Evolutionary conservation across 2,888 invertebrate genomes (phyloP).

Genomic region (Cosmopolites sordidus): DNA sequence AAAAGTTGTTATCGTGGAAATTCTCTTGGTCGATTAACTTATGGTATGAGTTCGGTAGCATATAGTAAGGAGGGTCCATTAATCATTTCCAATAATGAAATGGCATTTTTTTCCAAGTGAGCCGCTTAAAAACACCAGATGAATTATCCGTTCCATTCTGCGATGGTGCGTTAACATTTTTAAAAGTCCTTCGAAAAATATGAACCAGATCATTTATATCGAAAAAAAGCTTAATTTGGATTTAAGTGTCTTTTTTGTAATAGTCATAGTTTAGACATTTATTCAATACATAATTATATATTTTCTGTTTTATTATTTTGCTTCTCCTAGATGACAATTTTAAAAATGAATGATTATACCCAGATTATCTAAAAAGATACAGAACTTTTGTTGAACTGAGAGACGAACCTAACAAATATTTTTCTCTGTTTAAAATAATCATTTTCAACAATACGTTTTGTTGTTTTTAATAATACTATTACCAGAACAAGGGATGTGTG

Average conservation of each 20-base stretch:
- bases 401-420: too few relatives aligned
- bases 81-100: conserved; percentile 39
- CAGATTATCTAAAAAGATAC: too few relatives aligned
- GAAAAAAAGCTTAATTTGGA: conserved; percentile 1
- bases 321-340: too few relatives aligned
- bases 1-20: conserved; percentile 22
- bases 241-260: neutral
- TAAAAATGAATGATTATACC: too few relatives aligned
- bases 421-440: too few relatives aligned
- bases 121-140: conserved; percentile 24
- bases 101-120: conserved; percentile 35
- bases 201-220: conserved; percentile 29
- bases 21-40: conserved; percentile 42
- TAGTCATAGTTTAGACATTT: too few relatives aligned
- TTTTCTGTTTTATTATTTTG: too few relatives aligned
- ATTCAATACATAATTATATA: too few relatives aligned
- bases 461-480: too few relatives aligned
- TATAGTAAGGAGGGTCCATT: conserved; percentile 35
- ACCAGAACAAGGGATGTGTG: too few relatives aligned
- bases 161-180: conserved; percentile 31
- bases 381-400: too few relatives aligned
- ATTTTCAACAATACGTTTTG: too few relatives aligned
- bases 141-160: conserved; percentile 24
- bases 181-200: conserved; percentile 18
- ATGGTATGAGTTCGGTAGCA: conserved; percentile 39